Percentiles rank a stretch among this genome's conserved stretches.
These are phyloP conservation scores for Sialia sialis DNA, from an alignment of 2,113 vertebrate genomes.

Conservation along the genomic window DNA sequence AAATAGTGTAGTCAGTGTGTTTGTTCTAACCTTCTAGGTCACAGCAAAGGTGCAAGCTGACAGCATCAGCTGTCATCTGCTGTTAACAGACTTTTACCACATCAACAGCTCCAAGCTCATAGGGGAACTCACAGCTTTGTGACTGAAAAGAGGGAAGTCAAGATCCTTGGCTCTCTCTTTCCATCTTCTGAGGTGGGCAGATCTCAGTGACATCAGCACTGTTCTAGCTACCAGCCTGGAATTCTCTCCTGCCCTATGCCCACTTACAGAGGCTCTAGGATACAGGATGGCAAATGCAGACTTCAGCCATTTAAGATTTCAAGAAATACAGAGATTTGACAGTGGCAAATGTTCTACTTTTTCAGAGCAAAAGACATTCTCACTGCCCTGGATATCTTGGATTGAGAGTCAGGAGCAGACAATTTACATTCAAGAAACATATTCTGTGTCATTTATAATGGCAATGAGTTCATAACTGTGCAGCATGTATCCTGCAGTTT, in stretches of 20 bases:
- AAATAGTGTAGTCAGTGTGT: neutral
- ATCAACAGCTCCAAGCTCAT: neutral
- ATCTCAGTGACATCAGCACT: neutral
- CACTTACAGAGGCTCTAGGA: neutral
- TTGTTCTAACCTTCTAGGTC: neutral
- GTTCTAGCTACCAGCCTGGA: neutral
- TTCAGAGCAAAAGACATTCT: neutral
- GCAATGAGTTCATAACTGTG: neutral
- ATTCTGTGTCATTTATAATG: neutral
- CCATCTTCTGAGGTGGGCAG: neutral
- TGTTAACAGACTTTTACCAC: neutral
- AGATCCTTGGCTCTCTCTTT: neutral
- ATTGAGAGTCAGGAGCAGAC: neutral
- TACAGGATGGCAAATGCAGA: neutral
- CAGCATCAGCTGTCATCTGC: conserved; percentile 11
- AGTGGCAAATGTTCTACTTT: neutral
- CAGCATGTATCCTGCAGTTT: neutral
- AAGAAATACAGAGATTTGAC: neutral
- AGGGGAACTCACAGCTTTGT: neutral
- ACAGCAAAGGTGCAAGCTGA: neutral
- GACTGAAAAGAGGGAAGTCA: neutral
- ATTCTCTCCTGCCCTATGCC: neutral
- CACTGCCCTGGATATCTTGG: neutral
- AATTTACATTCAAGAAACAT: neutral
- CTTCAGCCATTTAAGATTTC: neutral